Percentiles rank a stretch among this genome's conserved stretches.
phyloP scores from a whole-genome alignment of 2,113 vertebrate genomes.

The Columbina picui region DNA sequence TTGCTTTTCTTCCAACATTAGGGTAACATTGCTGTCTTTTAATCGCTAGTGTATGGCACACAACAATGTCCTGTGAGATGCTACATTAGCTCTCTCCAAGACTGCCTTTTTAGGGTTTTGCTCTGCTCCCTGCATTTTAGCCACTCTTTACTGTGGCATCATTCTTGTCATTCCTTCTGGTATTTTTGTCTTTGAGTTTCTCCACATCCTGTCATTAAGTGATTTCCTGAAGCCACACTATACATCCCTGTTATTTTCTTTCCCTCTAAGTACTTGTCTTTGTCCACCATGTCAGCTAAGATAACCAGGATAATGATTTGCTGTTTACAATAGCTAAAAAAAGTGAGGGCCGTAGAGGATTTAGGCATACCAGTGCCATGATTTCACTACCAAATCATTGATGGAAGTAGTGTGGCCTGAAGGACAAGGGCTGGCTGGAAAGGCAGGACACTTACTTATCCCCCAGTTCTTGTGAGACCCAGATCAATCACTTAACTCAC shows the following conservation, averaged over 20 bases:
- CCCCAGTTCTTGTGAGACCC: not conserved
- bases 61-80: not conserved
- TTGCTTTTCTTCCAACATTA: not conserved
- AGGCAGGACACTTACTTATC: not conserved
- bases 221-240: conserved; percentile 42
- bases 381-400: conserved; percentile 20
- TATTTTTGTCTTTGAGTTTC: conserved; percentile 65
- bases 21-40: not conserved
- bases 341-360: not conserved
- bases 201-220: conserved; percentile 57
- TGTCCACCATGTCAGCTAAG: conserved; percentile 5
- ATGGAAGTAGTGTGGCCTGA: not conserved
- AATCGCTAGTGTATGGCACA: not conserved
- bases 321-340: conserved; percentile 40
- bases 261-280: conserved; percentile 15
- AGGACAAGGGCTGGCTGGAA: not conserved
- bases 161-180: conserved; percentile 42
- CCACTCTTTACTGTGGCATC: not conserved
- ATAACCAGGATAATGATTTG: conserved; percentile 21
- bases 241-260: conserved; percentile 55
- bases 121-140: conserved; percentile 4
- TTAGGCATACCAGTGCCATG: conserved; percentile 16
- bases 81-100: not conserved
- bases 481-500: rapidly evolving
- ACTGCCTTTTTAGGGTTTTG: not conserved